Evolutionary conservation across 2,797 vertebrate genomes (phyloP), one percentile per base, ranked within the genome.

Genomic region (Euphonia xanthogaster): DNA sequence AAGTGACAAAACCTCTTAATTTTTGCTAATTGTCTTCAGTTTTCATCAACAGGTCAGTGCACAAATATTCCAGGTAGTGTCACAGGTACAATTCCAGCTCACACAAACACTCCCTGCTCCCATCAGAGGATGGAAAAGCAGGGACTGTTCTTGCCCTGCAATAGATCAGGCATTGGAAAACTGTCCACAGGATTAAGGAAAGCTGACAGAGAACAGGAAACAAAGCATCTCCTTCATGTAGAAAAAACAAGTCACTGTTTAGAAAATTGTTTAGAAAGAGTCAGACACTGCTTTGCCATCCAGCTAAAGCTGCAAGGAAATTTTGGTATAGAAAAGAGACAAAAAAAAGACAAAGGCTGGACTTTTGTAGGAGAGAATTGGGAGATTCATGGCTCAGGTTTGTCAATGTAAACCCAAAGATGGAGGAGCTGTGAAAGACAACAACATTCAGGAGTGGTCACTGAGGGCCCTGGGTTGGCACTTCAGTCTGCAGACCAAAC

Each of bases 381-480:
- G 79, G 87, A 89, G 93, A 87, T 51, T 84, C 50, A 80, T 86
- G 95, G 96, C 95, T 96, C 94, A 96, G 88, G 92, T 91, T 92
- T 66, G 79, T 73, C 62, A 44, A 73, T 28, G 78, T 88, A 95
- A 95, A 94, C 90, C 94, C 79, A 73, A 92, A 94, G 94, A 89
- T 42, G 5, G 75, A 94, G 8, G 91, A 96, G 88, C 81, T 86
- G 45, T 79, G 92, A 91, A 84, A 74, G 76, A 76, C 12, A 94
- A 91, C 72, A 77, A 91, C 45, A 82, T 66, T 96, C 62, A 55
- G 88, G 96, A 93, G 92, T 91, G 73, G 27, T 95, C 90, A 90
- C 94, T 93, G 86, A 80, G 45, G 94, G 95, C 91, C 96, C 93
- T 94, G 93, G 97, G 96, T 92, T 97, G 97, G 96, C 97, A 97